Conservation (phyloP, 2,888 invertebrate species). For the Spodoptera picta region DNA sequence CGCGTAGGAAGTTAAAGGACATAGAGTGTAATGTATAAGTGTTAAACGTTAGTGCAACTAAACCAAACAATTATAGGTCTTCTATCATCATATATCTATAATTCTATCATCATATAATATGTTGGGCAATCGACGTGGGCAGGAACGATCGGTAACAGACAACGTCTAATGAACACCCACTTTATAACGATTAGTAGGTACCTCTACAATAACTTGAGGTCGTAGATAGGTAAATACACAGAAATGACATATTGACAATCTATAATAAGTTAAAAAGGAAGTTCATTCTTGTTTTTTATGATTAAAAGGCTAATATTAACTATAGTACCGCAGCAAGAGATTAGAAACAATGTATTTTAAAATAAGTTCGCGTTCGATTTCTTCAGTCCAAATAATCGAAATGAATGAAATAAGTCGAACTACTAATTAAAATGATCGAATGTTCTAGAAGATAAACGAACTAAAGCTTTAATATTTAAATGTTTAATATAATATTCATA, state of each 20-base stretch:
- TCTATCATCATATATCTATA: slow-evolving; percentile 50
- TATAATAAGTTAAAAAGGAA: background rate
- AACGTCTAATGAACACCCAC: slow-evolving; percentile 66
- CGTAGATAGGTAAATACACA: slow-evolving; percentile 3
- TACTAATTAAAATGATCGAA: background rate
- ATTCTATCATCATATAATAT: slow-evolving; percentile 46
- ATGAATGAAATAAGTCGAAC: too few species aligned
- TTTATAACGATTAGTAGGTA: slow-evolving; percentile 29
- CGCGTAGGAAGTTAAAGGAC: slow-evolving; percentile 22
- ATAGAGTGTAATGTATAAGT: slow-evolving; percentile 25
- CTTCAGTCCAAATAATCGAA: too few species aligned
- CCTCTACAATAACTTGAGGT: slow-evolving; percentile 29
- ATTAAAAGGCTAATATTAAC: too few species aligned
- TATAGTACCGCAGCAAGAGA: too few species aligned
- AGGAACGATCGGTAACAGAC: slow-evolving; percentile 50
- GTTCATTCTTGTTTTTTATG: background rate
- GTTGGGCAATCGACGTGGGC: slow-evolving; percentile 59
- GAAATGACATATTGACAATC: slow-evolving; percentile 21
- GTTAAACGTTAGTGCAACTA: slow-evolving; percentile 35
- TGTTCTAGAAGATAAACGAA: background rate
- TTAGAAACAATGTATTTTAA: too few species aligned
- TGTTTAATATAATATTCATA: slow-evolving; percentile 1
- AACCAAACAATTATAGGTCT: slow-evolving; percentile 43
- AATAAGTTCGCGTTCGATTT: too few species aligned
- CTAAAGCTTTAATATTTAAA: slow-evolving; percentile 7